Base-by-base conservation (phyloP, 2,113 vertebrate species). In the Brienomyrus brachyistius region DNA sequence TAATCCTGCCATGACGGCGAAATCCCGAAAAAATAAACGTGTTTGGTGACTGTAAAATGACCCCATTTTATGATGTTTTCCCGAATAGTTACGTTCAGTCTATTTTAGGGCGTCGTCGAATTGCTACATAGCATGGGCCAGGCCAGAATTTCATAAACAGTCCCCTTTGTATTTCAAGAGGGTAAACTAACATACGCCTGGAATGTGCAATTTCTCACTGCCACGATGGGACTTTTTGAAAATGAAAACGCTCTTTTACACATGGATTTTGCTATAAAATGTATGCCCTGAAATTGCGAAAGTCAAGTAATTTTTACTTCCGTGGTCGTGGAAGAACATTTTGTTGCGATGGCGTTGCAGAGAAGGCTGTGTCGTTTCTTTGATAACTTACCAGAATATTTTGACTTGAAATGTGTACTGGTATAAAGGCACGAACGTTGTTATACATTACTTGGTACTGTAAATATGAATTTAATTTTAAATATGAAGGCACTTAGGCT, bases 341-440 rank as follows among this genome's bases (percentile, higher is more conserved):
- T 47, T 47, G 66, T 77, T 77, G 43, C 3, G 5, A n/a, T 77
- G 47, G 45, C 47, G 47, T 77, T 88, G 9, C 62, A 23, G 74
- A 47, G 40, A 13, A 83, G 47, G 35, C 31, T 15, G 47, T 23
- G 27, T 23, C 40, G 15, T 82, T 35, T 40, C 86, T 84, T 70
- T 88, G 87, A 88, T 83, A 45, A 43, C 27, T 52, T 86, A 62
- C 89, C 91, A 90, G 45, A 77, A 87, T 85, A 82, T 90, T 59
- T 91, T 86, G 87, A 83, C 91, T 74, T 82, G 23, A 89, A 59
- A 89, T 80, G 45, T 77, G 43, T 84, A 87, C 35, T 86, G 50
- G 51, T 80, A 59, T 90, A 87, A 89, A 84, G 52, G 87, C 70
- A 91, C 27, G 11, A 82, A 21, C 35, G 62, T 86, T 52, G 52